These are phyloP conservation scores for Tautogolabrus adspersus DNA, from an alignment of 2,113 vertebrate species.

Conservation along the genomic window DNA sequence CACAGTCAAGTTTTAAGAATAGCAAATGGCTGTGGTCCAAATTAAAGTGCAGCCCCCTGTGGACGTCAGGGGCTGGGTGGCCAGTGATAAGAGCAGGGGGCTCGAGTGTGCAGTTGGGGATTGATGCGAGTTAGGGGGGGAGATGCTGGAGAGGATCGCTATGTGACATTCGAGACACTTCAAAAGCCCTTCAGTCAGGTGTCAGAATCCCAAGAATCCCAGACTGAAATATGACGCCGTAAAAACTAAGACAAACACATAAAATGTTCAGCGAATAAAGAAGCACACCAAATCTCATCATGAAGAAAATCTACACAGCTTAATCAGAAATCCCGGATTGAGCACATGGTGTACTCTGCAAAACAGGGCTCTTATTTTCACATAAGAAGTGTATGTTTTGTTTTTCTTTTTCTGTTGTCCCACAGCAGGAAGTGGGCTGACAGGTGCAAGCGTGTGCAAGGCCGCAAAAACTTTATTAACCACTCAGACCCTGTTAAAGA, in stretches of 20 bases:
- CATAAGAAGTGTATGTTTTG: too few relatives aligned
- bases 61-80: conserved; percentile 71
- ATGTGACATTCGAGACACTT: conserved; percentile 80
- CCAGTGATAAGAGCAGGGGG: conserved; percentile 73
- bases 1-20: conserved; percentile 59
- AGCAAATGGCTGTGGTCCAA: conserved; percentile 63
- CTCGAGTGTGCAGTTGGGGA: conserved; percentile 63
- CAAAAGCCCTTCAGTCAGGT: conserved; percentile 72
- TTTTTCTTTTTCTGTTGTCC: conserved; percentile 8
- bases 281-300: background rate
- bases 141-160: conserved; percentile 74
- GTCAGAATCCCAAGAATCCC: conserved; percentile 76
- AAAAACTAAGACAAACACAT: conserved; percentile 62
- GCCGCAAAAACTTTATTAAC: conserved; percentile 23
- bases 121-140: conserved; percentile 58
- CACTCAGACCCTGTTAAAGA: conserved; percentile 25
- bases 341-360: too few relatives aligned
- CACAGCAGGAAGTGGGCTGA: conserved; percentile 3
- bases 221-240: conserved; percentile 69
- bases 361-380: background rate
- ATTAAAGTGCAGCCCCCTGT: conserved; percentile 66
- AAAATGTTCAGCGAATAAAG: conserved; percentile 18
- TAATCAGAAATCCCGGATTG: too few relatives aligned
- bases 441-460: conserved; percentile 37
- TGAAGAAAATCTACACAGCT: background rate